Evolutionary conservation across 2,797 vertebrate genomes (phyloP).

Genomic region (Cuniculus paca): DNA sequence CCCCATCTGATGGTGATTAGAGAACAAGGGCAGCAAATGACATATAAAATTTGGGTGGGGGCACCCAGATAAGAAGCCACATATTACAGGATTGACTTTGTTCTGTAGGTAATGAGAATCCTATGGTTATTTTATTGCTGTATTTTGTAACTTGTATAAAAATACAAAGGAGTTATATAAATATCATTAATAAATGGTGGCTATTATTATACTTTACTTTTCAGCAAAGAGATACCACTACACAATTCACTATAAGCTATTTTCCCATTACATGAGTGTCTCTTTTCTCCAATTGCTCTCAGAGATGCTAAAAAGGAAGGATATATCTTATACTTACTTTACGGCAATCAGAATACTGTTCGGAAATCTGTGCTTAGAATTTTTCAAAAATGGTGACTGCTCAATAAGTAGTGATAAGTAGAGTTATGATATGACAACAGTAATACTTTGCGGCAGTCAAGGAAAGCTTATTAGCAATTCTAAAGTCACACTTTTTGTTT

Average conservation of each 20-base stretch:
- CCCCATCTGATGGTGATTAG: not conserved
- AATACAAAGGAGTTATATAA: not conserved
- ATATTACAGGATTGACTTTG: not conserved
- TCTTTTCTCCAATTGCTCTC: not conserved
- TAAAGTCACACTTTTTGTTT: not conserved
- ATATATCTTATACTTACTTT: not conserved
- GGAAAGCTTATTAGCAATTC: not conserved
- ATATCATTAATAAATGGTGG: not conserved
- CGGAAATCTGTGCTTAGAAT: constrained; percentile 15
- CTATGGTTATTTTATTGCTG: not conserved
- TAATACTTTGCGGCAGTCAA: not conserved
- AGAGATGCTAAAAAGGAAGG: constrained; percentile 8
- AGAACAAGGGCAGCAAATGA: not conserved
- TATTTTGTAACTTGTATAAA: constrained; percentile 42
- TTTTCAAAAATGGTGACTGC: not conserved
- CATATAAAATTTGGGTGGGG: not conserved
- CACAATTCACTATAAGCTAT: not conserved
- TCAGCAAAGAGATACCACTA: not conserved
- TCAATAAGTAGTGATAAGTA: not conserved
- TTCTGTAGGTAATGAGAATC: not conserved
- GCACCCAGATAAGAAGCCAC: not conserved
- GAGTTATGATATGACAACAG: not conserved
- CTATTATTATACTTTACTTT: not conserved
- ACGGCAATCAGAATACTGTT: not conserved
- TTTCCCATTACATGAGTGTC: not conserved